Evolutionary conservation across 2,888 invertebrate species (phyloP).

Genomic region (Xanthorhoe spadicearia): DNA sequence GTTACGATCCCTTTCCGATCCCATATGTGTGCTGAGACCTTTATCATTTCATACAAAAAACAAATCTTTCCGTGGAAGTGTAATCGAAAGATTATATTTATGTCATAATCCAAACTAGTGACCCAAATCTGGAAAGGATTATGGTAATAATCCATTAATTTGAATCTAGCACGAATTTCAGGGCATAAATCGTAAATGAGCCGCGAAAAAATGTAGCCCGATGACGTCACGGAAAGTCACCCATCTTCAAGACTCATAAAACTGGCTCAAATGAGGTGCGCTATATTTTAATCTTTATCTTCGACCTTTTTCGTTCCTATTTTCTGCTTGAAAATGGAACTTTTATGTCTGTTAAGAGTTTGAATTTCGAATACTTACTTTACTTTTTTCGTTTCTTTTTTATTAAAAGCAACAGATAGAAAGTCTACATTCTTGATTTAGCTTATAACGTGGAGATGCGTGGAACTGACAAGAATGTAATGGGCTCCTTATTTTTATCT

Average conservation of each 20-base stretch:
- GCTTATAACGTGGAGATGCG: constrained; percentile 26
- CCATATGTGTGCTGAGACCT: too few relatives aligned
- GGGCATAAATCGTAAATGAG: constrained; percentile 26
- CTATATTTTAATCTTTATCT: constrained; percentile 41
- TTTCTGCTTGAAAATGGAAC: constrained; percentile 12
- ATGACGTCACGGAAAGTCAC: constrained; percentile 24
- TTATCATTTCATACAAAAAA: too few relatives aligned
- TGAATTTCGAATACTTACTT: constrained; percentile 8
- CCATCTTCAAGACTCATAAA: constrained; percentile 34
- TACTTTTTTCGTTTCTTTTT: background rate
- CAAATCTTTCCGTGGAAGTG: too few relatives aligned
- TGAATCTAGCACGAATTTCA: constrained; percentile 28
- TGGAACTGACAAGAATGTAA: constrained; percentile 42
- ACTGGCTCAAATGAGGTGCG: constrained; percentile 30
- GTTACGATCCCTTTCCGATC: too few relatives aligned
- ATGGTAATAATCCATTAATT: constrained; percentile 22
- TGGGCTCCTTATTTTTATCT: constrained; percentile 37
- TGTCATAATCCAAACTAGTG: background rate
- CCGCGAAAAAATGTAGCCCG: constrained; percentile 20
- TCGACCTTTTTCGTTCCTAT: constrained; percentile 25
- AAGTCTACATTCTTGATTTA: constrained; percentile 9
- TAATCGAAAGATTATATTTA: background rate
- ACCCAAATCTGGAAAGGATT: background rate
- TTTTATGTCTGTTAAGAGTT: constrained; percentile 3
- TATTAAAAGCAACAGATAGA: constrained; percentile 17